Evolutionary conservation across 2,888 invertebrate genomes (phyloP), one percentile per base, ranked within the genome.

Genomic region (Campoplex nolae): DNA sequence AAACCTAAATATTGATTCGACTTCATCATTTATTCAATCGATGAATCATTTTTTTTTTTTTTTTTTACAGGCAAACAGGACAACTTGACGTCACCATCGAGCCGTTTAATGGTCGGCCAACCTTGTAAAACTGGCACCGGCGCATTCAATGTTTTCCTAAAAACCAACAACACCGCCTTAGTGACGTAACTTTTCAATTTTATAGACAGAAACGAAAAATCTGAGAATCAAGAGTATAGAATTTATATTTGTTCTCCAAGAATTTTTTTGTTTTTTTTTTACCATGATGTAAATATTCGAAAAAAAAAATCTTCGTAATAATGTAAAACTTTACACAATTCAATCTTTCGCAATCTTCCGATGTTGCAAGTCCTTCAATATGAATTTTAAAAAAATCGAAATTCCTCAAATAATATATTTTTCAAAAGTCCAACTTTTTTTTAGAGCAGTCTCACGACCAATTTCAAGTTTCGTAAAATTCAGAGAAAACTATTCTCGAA

Each of bases 91-190:
- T 98, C 98, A 18, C 98, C 99, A 0, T 98, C 99, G 0, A 97
- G 98, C 92, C 96, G 98, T 87, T 94, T 99, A 4, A 97, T 99
- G 96, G 93, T 98, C 7, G 99, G 99, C 0, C 97, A 97, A 91
- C 97, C 97, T 0, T 97, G 98, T 78, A 96, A 96, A 86, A 96
- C 96, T 74, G 99, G 99, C 1, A 99, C 99, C 0, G 99, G 99
- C 0, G 94, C 96, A 0, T 98, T 88, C 35, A 85, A 62, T 23
- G 87, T 89, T 16, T 82, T 73, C 58, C 56, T 88, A 23, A 88
- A 68, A 76, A 86, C 80, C 1, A 84, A 82, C 16, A 81, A 75
- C 11, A 35, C 11, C 18, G 48, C 28, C 13, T n/a, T 71, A n/a
- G 16, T 38, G 32, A 48, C 58, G 32, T 79, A 58, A 79, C 38